phyloP scores from a whole-genome alignment of 1,140 invertebrate genomes.

The Metaphire vulgaris region DNA sequence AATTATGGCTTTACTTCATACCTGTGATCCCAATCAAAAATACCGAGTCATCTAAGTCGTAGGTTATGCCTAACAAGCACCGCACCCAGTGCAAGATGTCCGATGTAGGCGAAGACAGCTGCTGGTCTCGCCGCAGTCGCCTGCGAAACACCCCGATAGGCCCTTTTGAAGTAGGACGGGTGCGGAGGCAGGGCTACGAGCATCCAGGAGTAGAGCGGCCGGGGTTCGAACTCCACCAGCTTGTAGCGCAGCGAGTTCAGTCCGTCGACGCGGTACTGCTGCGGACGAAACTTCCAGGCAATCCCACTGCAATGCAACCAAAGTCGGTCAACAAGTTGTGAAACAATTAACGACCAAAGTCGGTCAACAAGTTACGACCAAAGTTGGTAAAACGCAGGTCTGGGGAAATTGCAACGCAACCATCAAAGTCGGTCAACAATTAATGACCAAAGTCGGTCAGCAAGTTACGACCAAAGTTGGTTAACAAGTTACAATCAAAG shows the following conservation, averaged over 20 bases:
- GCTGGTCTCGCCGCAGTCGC: background rate
- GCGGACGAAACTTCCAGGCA: background rate
- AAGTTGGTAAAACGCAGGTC: no score
- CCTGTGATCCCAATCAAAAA: no score
- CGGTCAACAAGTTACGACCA: no score
- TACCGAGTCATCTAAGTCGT: background rate
- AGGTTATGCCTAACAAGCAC: background rate
- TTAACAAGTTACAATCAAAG: no score
- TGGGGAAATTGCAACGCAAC: no score
- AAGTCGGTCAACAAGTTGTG: no score
- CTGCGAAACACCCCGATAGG: background rate
- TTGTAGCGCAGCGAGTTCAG: constrained; percentile 13
- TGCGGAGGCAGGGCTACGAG: constrained; percentile 9
- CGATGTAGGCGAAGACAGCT: background rate
- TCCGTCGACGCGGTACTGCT: constrained; percentile 6
- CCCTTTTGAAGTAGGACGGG: constrained; percentile 3
- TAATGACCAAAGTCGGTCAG: no score
- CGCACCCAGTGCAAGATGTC: background rate
- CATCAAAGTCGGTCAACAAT: no score
- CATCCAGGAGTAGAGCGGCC: constrained; percentile 16
- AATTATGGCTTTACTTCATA: no score
- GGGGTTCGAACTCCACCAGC: constrained; percentile 2
- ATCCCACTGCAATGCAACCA: background rate
- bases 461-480: no score
- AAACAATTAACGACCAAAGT: no score